These are phyloP conservation scores for Lerema accius DNA, from an alignment of 1,140 invertebrate genomes.

Conservation along the genomic window DNA sequence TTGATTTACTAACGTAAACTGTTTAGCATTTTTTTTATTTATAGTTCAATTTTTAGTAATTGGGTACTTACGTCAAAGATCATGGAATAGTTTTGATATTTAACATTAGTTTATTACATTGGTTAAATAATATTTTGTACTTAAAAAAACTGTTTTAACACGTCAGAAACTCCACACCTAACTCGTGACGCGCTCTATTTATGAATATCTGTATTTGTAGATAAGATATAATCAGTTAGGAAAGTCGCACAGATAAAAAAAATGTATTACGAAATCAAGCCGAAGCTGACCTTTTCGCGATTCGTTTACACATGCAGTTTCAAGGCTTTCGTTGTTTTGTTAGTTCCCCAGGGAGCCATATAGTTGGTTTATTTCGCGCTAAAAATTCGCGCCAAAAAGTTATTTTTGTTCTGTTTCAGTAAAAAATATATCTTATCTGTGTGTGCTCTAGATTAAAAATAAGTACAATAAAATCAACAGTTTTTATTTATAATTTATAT, in stretches of 20 bases:
- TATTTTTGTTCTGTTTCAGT: neutral
- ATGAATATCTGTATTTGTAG: neutral
- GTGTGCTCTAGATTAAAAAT: constrained; percentile 10
- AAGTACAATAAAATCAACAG: constrained; percentile 10
- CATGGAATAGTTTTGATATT: too few relatives aligned
- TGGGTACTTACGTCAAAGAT: too few relatives aligned
- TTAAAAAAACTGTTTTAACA: neutral
- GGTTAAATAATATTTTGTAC: too few relatives aligned
- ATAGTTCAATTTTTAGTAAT: too few relatives aligned
- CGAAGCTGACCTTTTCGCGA: neutral
- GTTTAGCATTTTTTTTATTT: too few relatives aligned
- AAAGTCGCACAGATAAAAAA: neutral
- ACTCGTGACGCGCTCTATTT: neutral
- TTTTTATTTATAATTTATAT: constrained; percentile 16
- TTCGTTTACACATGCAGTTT: constrained; percentile 14
- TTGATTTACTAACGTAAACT: too few relatives aligned
- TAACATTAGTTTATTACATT: too few relatives aligned
- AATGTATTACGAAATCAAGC: too few relatives aligned
- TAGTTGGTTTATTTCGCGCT: constrained; percentile 14
- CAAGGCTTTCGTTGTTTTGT: constrained; percentile 8
- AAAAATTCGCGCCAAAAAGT: constrained; percentile 1
- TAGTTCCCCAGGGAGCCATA: constrained; percentile 11
- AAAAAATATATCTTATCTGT: neutral
- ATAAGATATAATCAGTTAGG: neutral
- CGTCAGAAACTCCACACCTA: too few relatives aligned